Base-by-base conservation (phyloP, 2,797 vertebrate genomes). In the Lagocephalus sceleratus region DNA sequence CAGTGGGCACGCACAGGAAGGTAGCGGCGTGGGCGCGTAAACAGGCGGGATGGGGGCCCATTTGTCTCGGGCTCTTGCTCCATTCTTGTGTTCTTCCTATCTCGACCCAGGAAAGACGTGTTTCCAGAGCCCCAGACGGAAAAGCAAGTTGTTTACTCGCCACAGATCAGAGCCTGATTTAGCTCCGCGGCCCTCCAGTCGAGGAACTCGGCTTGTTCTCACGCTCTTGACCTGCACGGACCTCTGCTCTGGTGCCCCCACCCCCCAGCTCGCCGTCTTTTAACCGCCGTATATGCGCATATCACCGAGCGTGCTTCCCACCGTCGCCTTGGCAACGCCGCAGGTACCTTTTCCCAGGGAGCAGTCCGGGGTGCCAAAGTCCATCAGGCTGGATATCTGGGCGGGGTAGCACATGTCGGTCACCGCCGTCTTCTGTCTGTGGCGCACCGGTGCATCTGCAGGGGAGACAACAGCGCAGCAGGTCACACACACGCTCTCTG, bases 361-460 rank as follows among this genome's bases (percentile, higher is more conserved):
- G 63, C 88, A 91, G 77, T 91, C 89, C 19, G 82, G 82, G n/a
- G 87, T 87, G 70, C 86, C 85, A 63, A 91, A 91, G 81, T 91
- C 88, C 89, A 91, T 89, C 73, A 92, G 73, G 84, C 86, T 89
- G 52, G 88, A 90, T 76, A 90, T 91, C 66, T 90, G 86, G 16
- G 85, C 73, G n/a, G 88, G 82, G 83, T 90, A 91, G 81, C 88
- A 88, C 83, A 91, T 87, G 78, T 90, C 90, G 9, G 85, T 89
- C 69, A 89, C 78, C 57, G 86, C 49, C 0, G 87, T 75, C 84
- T 90, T 91, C 81, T 89, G 86, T 63, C 88, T 83, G 77, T 80
- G 89, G 68, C 86, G 88, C 55, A 88, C 41, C 1, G 76, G 75
- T 3, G 86, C 76, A 74, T 91, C 90, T 92, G 85, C 19, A 57